Percentiles rank a stretch among this genome's conserved stretches.
phyloP scores from a whole-genome alignment of 2,888 invertebrate genomes.

The Seira ritae region DNA sequence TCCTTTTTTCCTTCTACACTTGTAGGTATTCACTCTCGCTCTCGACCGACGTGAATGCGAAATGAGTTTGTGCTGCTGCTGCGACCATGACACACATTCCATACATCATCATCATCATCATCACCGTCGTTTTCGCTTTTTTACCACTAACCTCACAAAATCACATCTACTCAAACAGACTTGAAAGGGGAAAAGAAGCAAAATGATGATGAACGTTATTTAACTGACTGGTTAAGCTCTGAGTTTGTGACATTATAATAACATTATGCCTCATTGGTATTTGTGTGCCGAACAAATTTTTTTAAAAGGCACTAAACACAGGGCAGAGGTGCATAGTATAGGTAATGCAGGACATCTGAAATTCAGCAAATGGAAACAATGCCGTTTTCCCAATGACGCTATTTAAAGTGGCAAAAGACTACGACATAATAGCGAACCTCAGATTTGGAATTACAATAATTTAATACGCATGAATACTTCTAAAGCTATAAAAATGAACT shows the following conservation, averaged over 20 bases:
- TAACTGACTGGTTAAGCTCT: constrained; percentile 32
- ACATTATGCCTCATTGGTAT: constrained; percentile 43
- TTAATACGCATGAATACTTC: too few relatives aligned
- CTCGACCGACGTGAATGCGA: constrained; percentile 36
- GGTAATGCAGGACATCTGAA: too few relatives aligned
- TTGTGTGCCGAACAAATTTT: neutral
- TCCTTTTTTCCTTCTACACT: neutral
- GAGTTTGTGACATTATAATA: neutral
- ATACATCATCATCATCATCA: constrained; percentile 60
- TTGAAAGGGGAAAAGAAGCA: neutral
- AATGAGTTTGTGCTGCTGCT: constrained; percentile 36
- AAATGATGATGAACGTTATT: constrained; percentile 32
- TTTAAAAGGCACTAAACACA: too few relatives aligned
- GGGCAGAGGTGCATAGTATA: too few relatives aligned
- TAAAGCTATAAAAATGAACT: too few relatives aligned
- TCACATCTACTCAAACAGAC: neutral
- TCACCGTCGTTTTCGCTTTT: constrained; percentile 31
- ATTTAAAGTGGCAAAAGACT: too few relatives aligned
- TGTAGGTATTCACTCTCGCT: constrained; percentile 49
- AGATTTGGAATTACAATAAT: too few relatives aligned
- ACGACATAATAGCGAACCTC: too few relatives aligned
- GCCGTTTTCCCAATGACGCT: too few relatives aligned
- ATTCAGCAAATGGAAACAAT: too few relatives aligned
- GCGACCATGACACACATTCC: constrained; percentile 74
- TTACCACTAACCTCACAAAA: neutral